A percentile compares a stretch with the other conserved stretches of the same genome.
These are phyloP conservation scores for Macquaria ambigua DNA, from an alignment of 2,113 vertebrate species.

Conservation along the genomic window DNA sequence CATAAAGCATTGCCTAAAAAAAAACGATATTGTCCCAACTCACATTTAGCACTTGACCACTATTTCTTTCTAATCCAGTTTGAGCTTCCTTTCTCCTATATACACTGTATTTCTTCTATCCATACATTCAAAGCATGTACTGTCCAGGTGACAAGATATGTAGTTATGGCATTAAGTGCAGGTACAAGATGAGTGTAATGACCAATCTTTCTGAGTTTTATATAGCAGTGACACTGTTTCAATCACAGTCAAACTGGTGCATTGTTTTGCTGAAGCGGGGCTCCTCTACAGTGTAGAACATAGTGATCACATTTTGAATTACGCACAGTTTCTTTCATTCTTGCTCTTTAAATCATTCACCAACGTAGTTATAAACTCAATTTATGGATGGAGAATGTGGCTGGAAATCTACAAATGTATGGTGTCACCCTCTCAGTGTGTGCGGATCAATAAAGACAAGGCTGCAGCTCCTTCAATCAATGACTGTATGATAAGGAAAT, in stretches of 20 bases:
- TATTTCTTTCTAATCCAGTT: too few relatives aligned
- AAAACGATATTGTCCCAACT: too few relatives aligned
- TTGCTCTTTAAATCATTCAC: conserved; percentile 51
- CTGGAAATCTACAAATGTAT: conserved; percentile 53
- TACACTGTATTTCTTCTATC: background rate
- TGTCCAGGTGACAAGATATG: background rate
- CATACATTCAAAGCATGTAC: background rate
- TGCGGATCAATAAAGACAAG: conserved; percentile 70
- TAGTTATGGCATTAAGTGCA: background rate
- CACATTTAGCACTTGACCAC: too few relatives aligned
- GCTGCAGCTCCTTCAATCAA: conserved; percentile 64
- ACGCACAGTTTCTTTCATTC: conserved; percentile 19
- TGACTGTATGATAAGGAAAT: conserved; percentile 69
- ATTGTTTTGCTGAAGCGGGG: conserved; percentile 32
- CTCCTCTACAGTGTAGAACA: background rate
- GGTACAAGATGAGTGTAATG: background rate
- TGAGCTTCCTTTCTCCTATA: too few relatives aligned
- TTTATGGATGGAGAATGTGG: conserved; percentile 60
- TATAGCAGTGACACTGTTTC: background rate
- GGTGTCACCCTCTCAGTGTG: conserved; percentile 46
- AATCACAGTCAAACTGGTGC: background rate
- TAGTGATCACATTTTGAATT: conserved; percentile 49
- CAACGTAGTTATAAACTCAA: conserved; percentile 39
- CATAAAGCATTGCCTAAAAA: too few relatives aligned
- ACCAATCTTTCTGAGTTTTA: background rate